These are phyloP conservation scores for Lingula anatina DNA, from an alignment of 2,888 invertebrate species.

Conservation along the genomic window DNA sequence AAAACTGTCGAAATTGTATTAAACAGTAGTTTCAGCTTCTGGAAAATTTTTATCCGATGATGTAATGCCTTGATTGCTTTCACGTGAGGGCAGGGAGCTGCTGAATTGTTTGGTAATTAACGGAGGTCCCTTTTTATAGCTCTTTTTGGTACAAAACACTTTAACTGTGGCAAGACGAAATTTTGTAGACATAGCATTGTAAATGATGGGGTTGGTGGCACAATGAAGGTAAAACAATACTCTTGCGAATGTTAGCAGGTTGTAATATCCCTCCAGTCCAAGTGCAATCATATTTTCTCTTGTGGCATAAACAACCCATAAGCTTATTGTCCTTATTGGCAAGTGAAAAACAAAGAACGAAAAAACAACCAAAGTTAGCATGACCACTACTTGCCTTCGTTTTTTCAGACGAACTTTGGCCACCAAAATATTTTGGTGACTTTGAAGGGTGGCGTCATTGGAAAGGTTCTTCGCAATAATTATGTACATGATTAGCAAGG, in stretches of 20 bases:
- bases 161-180: constrained; percentile 36
- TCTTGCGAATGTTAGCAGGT: constrained; percentile 16
- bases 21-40: too few species aligned
- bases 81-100: too few species aligned
- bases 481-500: constrained; percentile 18
- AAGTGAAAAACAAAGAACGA: constrained; percentile 25
- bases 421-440: not conserved
- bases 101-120: too few species aligned
- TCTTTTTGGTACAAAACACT: not conserved
- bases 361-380: constrained; percentile 17
- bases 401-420: not conserved
- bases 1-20: too few species aligned
- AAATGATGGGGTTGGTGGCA: constrained; percentile 24
- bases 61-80: too few species aligned
- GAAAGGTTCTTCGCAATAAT: constrained; percentile 17
- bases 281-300: constrained; percentile 10
- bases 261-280: constrained; percentile 18
- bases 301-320: constrained; percentile 21
- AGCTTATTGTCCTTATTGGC: constrained; percentile 17
- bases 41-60: too few species aligned
- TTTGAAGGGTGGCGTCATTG: constrained; percentile 5
- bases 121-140: too few species aligned
- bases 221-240: constrained; percentile 39
- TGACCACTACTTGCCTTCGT: constrained; percentile 17
- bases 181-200: constrained; percentile 21